Evolutionary conservation across 2,888 invertebrate genomes (phyloP).

Genomic region (Ichneumon xanthorius): DNA sequence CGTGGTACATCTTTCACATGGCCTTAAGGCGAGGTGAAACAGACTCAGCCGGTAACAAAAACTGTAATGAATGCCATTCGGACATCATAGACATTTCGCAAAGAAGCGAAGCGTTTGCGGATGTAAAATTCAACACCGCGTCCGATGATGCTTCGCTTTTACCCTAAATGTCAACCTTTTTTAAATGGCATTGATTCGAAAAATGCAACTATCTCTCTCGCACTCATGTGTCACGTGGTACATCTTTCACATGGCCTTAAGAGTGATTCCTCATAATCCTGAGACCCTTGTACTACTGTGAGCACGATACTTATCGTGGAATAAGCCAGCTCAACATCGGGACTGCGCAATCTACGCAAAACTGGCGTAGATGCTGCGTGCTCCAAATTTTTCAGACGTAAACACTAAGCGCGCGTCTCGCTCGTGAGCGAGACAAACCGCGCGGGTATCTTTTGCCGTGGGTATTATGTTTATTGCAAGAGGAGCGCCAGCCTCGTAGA

Average conservation of each 20-base stretch:
- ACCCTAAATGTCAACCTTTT: no score
- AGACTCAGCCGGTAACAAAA: no score
- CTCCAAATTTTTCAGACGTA: constrained; percentile 13
- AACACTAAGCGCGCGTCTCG: constrained; percentile 7
- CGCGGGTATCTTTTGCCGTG: constrained; percentile 14
- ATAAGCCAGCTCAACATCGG: constrained; percentile 23
- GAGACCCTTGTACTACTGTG: background rate
- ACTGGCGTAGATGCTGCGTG: background rate
- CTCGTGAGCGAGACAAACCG: constrained; percentile 13
- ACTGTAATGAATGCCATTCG: no score
- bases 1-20: no score
- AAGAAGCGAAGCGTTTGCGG: no score
- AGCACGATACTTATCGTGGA: background rate
- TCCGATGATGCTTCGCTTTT: no score
- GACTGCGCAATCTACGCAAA: constrained; percentile 10
- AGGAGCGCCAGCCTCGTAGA: constrained; percentile 22
- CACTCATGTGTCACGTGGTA: no score
- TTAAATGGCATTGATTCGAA: no score
- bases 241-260: background rate
- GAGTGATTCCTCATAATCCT: background rate
- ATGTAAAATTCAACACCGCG: no score
- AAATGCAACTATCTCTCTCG: no score
- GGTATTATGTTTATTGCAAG: constrained; percentile 45
- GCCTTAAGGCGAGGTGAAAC: no score
- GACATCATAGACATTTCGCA: no score